Evolutionary conservation across 2,113 vertebrate genomes (phyloP), one percentile per base, ranked within the genome.

Genomic region (Balaenoptera acutorostrata): DNA sequence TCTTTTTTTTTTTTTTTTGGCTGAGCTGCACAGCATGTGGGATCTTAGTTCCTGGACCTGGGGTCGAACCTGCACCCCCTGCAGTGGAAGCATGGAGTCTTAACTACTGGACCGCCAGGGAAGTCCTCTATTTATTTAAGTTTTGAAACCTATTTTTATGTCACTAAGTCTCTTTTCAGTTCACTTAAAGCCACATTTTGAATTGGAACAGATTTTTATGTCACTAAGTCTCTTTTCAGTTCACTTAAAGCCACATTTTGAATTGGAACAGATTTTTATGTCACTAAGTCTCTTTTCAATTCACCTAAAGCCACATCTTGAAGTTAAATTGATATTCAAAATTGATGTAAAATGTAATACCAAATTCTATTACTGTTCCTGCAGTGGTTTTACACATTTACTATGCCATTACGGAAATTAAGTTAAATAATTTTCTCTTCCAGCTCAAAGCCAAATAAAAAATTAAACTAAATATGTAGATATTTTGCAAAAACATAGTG

Each of bases 321-420:
- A 97, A 44, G 39, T 91, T 46, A 94, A 97, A 93, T 84, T 85
- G 18, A 41, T 71, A 64, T 64, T 96, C 27, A 85, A 91, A 93
- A 95, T 57, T 91, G 29, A 91, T 78, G 27, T n/a, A 78, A 88
- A 66, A 75, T 57, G 3, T 46, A 90, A 81, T 95, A 55, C n/a
- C 61, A 89, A 88, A 86, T 85, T 75, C 75, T 33, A 81, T 71
- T 94, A 66, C 46, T 59, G 13, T 91, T 92, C 66, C 27, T 78
- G 52, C 88, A 46, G 33, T 86, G 71, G 33, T 69, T 91, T 96
- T 88, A 89, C 5, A 84, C 21, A 21, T 89, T 86, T 71, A 81
- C 87, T 66, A 61, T 77, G 59, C 23, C 71, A 92, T 82, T 74
- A 75, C 85, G 41, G 13, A 89, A 96, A 96, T 72, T 71, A 94